Percentiles rank a stretch among this genome's conserved stretches.
Conservation (phyloP, 2,113 vertebrate genomes). For the Podocnemis expansa region DNA sequence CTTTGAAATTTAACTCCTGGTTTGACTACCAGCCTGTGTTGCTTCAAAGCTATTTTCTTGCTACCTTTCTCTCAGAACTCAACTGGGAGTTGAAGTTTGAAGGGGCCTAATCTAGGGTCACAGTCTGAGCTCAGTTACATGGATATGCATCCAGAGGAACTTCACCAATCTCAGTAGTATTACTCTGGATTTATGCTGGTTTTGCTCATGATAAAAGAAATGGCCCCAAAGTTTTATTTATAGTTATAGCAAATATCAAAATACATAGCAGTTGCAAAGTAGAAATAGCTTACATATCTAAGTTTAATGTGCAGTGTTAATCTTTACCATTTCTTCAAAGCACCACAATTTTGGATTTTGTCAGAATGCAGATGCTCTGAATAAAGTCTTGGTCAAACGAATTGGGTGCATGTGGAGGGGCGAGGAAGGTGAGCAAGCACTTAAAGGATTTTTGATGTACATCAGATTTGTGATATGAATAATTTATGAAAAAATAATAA, state of each 20-base stretch:
- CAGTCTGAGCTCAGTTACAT: not conserved
- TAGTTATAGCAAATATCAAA: not conserved
- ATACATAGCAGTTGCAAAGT: not conserved
- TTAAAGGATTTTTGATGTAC: not conserved
- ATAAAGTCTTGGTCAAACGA: not conserved
- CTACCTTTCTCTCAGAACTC: not conserved
- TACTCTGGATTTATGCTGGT: not conserved
- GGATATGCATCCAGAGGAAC: not conserved
- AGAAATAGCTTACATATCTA: not conserved
- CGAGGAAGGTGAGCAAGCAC: not conserved
- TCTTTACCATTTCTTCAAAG: not conserved
- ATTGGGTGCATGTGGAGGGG: not conserved
- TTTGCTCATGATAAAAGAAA: not conserved
- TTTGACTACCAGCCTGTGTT: not conserved
- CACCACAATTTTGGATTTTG: not conserved
- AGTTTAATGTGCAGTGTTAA: not conserved
- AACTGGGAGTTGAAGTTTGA: not conserved
- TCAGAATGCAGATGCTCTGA: not conserved
- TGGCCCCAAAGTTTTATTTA: not conserved
- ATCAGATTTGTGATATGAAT: not conserved
- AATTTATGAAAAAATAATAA: not conserved
- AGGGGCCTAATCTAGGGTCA: not conserved
- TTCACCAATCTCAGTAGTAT: not conserved
- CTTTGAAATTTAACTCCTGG: not conserved
- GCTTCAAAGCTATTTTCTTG: not conserved